Evolutionary conservation across 1,140 invertebrate genomes (phyloP).

Genomic region (Drosophila kikkawai): DNA sequence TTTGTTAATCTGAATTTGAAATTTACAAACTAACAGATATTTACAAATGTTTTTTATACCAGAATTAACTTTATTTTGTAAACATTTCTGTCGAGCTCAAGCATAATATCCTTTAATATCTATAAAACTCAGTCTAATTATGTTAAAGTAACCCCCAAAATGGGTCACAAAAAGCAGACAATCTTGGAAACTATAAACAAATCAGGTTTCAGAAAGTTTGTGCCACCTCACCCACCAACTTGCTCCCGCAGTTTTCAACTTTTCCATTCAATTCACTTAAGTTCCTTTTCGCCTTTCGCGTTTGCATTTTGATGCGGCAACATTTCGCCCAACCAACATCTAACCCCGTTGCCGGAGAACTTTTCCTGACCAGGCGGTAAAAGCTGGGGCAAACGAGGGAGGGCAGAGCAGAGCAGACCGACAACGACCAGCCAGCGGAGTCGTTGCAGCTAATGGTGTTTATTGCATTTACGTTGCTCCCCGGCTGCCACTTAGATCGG

Average conservation of each 20-base stretch:
- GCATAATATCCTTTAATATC: slow-evolving; percentile 8
- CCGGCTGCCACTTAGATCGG: slow-evolving; percentile 74
- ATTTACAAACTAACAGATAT: no score
- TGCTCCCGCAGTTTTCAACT: slow-evolving; percentile 69
- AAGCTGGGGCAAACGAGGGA: slow-evolving; percentile 37
- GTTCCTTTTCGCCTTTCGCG: slow-evolving; percentile 57
- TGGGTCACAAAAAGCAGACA: slow-evolving; percentile 58
- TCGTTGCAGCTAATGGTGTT: slow-evolving; percentile 76
- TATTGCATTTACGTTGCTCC: slow-evolving; percentile 73
- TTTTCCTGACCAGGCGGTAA: slow-evolving; percentile 36
- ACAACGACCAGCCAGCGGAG: slow-evolving; percentile 35
- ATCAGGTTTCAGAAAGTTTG: slow-evolving; percentile 54
- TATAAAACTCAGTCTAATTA: slow-evolving; percentile 30
- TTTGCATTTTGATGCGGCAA: slow-evolving; percentile 72
- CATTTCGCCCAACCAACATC: slow-evolving; percentile 24
- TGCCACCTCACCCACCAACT: slow-evolving; percentile 52
- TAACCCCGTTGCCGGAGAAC: slow-evolving; percentile 52
- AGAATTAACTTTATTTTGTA: background rate
- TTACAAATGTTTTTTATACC: background rate
- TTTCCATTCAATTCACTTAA: slow-evolving; percentile 82
- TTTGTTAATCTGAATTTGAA: background rate
- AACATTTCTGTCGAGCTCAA: background rate
- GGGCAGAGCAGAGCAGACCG: slow-evolving; percentile 20
- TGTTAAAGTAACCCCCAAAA: slow-evolving; percentile 39
- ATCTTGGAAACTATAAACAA: slow-evolving; percentile 66